These are phyloP conservation scores for Diprion similis DNA, from an alignment of 1,140 invertebrate species.

Conservation along the genomic window DNA sequence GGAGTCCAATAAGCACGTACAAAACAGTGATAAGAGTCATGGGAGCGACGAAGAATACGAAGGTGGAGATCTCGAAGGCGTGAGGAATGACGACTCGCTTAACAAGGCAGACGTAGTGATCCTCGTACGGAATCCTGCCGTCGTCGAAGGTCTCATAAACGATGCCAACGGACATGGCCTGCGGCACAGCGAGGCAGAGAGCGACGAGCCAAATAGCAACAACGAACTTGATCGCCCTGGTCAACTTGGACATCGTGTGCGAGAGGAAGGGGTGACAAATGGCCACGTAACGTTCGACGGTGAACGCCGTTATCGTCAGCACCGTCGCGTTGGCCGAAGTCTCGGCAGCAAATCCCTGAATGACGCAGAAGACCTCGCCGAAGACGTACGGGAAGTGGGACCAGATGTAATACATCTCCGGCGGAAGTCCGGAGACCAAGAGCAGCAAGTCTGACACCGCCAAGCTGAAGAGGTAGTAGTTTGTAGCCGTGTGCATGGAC, in stretches of 20 bases:
- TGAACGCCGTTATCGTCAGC: conserved; percentile 73
- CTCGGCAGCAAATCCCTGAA: conserved; percentile 72
- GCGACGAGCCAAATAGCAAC: conserved; percentile 67
- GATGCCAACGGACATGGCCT: conserved; percentile 61
- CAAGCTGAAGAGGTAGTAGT: conserved; percentile 68
- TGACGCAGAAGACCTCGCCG: conserved; percentile 66
- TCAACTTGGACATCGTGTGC: conserved; percentile 59
- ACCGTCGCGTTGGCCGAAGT: conserved; percentile 75
- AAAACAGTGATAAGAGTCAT: conserved; percentile 77
- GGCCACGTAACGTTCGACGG: conserved; percentile 75
- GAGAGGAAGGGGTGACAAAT: conserved; percentile 71
- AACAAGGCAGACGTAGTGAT: conserved; percentile 42
- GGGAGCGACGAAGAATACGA: conserved; percentile 80
- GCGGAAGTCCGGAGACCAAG: conserved; percentile 60
- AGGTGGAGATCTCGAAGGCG: conserved; percentile 75
- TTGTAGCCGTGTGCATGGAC: conserved; percentile 60
- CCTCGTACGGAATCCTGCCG: conserved; percentile 34
- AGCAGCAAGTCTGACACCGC: conserved; percentile 70
- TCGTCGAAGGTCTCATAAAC: conserved; percentile 30
- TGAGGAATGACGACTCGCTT: conserved; percentile 63
- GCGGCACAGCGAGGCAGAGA: conserved; percentile 64
- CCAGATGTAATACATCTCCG: conserved; percentile 65
- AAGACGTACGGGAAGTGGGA: conserved; percentile 66
- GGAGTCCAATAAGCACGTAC: conserved; percentile 75
- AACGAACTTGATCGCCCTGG: conserved; percentile 68